Evolutionary conservation across 1,140 invertebrate species (phyloP).

Genomic region (Cotesia chilonis): DNA sequence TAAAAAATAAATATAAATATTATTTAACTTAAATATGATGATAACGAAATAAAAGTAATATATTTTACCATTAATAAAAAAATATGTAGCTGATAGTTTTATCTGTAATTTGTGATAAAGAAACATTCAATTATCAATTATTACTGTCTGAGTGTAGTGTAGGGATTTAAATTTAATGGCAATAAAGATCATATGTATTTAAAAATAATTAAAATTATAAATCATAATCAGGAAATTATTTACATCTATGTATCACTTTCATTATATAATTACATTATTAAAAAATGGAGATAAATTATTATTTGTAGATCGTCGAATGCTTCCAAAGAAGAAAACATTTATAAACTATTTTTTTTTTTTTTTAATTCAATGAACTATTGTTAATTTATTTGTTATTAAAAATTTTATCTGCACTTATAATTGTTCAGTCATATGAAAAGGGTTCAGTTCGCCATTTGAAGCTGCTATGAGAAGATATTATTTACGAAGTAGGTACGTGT

Average conservation of each 20-base stretch:
- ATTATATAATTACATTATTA: neutral
- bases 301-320: conserved; percentile 13
- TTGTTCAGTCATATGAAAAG: conserved; percentile 59
- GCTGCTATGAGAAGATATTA: conserved; percentile 63
- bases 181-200: conserved; percentile 23
- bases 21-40: conserved; percentile 15
- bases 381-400: conserved; percentile 30
- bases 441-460: conserved; percentile 65
- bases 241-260: conserved; percentile 8
- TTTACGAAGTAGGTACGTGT: conserved; percentile 63
- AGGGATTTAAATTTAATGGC: conserved; percentile 23
- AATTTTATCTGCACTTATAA: conserved; percentile 28
- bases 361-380: conserved; percentile 1
- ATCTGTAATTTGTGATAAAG: conserved; percentile 23
- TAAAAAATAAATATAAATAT: neutral
- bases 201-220: neutral
- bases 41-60: conserved; percentile 33
- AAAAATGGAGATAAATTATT: conserved; percentile 10
- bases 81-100: conserved; percentile 28
- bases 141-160: conserved; percentile 11
- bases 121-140: neutral
- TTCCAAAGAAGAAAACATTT: conserved; percentile 17
- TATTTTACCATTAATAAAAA: conserved; percentile 39
- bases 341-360: conserved; percentile 15
- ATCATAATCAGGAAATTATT: neutral